These are phyloP conservation scores for Phataginus tricuspis DNA, from an alignment of 2,797 vertebrate species.

Conservation along the genomic window DNA sequence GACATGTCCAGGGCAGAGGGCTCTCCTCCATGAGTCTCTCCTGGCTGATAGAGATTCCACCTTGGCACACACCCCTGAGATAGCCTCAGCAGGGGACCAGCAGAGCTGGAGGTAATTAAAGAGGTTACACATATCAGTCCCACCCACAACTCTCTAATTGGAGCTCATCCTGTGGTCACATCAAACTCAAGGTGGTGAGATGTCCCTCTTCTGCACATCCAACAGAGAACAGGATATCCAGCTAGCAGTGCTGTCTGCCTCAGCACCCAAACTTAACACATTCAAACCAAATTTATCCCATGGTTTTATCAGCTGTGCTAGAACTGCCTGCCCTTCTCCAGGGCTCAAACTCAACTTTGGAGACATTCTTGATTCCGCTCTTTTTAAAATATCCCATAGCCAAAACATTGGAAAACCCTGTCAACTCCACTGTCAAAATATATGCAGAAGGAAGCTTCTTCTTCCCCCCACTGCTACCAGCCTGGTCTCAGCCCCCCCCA, in stretches of 20 bases:
- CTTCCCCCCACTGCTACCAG: not conserved
- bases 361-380: not conserved
- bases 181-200: not conserved
- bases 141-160: not conserved
- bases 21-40: not conserved
- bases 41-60: not conserved
- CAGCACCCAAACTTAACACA: rapidly evolving
- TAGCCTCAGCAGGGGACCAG: no score
- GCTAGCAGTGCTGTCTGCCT: not conserved
- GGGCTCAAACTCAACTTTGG: not conserved
- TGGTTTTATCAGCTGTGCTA: not conserved
- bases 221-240: not conserved
- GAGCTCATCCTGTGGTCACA: not conserved
- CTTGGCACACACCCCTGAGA: not conserved
- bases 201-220: rapidly evolving
- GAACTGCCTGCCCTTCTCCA: not conserved
- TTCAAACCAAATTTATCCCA: not conserved
- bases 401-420: not conserved
- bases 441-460: not conserved
- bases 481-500: not conserved
- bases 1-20: not conserved
- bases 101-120: not conserved
- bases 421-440: not conserved
- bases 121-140: not conserved
- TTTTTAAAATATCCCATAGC: not conserved